A percentile compares a stretch with the other conserved stretches of the same genome.
These are phyloP conservation scores for Mirza zaza DNA, from an alignment of 2,113 vertebrate species.

Conservation along the genomic window DNA sequence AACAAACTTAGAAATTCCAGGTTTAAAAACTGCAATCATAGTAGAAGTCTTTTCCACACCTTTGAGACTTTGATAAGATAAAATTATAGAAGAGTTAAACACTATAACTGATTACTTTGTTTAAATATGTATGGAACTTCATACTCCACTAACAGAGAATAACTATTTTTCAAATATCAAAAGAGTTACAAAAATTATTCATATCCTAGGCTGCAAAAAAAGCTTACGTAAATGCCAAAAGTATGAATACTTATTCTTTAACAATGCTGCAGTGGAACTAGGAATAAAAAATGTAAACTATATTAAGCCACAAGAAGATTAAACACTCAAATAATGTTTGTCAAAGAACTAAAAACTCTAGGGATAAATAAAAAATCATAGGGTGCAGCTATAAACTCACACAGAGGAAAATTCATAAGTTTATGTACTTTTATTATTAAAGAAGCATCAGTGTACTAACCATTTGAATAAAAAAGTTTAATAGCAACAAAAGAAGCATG, in stretches of 20 bases:
- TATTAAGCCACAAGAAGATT: background rate
- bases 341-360: conserved; percentile 24
- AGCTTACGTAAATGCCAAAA: background rate
- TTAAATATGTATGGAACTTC: background rate
- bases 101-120: background rate
- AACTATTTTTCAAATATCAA: background rate
- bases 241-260: background rate
- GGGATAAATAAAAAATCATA: background rate
- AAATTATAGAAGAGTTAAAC: background rate
- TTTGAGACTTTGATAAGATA: background rate
- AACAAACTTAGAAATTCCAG: background rate
- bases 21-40: background rate
- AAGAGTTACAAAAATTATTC: background rate
- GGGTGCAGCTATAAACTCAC: background rate
- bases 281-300: background rate
- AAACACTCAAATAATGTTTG: background rate
- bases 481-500: conserved; percentile 42
- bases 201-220: background rate
- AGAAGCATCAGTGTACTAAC: background rate
- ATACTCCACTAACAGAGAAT: background rate
- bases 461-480: background rate
- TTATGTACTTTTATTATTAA: background rate
- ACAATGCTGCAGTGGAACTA: background rate
- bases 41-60: background rate
- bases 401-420: background rate